Conservation (phyloP, 1,140 invertebrate species). For the Bombus terrestris region DNA sequence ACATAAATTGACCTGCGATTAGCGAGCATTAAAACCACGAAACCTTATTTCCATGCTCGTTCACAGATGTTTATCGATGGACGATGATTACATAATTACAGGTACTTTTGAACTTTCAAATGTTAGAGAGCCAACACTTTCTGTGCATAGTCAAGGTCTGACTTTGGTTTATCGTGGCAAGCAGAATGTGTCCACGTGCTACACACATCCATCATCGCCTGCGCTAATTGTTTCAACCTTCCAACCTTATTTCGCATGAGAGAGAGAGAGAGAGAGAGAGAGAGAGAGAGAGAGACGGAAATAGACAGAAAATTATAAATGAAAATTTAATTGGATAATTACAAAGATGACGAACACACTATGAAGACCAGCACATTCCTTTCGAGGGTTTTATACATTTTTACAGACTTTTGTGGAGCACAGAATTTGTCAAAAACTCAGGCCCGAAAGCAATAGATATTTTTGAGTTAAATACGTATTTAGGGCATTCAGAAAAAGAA, state of each 20-base stretch:
- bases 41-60: slow-evolving; percentile 10
- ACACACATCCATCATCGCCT: slow-evolving; percentile 3
- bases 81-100: slow-evolving; percentile 22
- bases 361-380: too few species aligned
- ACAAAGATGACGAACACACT: too few species aligned
- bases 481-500: accelerated
- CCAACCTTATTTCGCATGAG: too few species aligned
- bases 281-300: too few species aligned
- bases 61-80: not conserved
- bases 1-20: slow-evolving; percentile 11
- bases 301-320: too few species aligned
- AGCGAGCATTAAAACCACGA: slow-evolving; percentile 24
- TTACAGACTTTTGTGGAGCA: not conserved
- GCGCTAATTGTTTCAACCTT: slow-evolving; percentile 11
- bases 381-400: too few species aligned
- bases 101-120: slow-evolving; percentile 28
- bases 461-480: not conserved
- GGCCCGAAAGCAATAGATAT: not conserved
- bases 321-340: too few species aligned
- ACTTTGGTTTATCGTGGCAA: slow-evolving; percentile 15
- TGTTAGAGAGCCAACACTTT: not conserved
- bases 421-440: not conserved
- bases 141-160: not conserved
- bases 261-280: too few species aligned
- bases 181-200: not conserved